phyloP scores from a whole-genome alignment of 2,888 invertebrate genomes.

The Loripinus fragilis region DNA sequence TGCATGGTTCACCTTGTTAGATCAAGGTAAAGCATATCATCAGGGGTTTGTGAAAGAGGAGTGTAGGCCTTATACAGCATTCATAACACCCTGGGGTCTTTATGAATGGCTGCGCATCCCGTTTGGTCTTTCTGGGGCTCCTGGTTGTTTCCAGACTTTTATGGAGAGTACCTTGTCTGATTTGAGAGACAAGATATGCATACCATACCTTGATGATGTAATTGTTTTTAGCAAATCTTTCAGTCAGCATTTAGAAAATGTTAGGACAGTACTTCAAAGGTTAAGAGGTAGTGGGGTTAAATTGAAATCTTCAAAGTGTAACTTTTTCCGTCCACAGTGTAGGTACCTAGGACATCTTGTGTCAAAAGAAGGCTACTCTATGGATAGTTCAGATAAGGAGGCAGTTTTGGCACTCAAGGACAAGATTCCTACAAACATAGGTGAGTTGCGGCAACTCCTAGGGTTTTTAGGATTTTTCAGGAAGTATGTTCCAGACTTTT shows the following conservation, averaged over 20 bases:
- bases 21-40: slow-evolving; percentile 51
- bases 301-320: slow-evolving; percentile 45
- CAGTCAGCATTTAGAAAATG: slow-evolving; percentile 27
- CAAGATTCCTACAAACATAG: slow-evolving; percentile 23
- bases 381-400: slow-evolving; percentile 30
- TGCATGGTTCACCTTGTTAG: slow-evolving; percentile 35
- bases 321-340: slow-evolving; percentile 29
- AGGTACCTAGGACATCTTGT: slow-evolving; percentile 43
- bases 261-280: slow-evolving; percentile 30
- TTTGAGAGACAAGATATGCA: slow-evolving; percentile 34
- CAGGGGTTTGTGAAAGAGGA: slow-evolving; percentile 37
- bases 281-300: slow-evolving; percentile 37
- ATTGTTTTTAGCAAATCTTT: slow-evolving; percentile 27
- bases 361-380: slow-evolving; percentile 30
- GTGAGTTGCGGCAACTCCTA: slow-evolving; percentile 32
- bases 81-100: slow-evolving; percentile 48
- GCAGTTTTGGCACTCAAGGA: slow-evolving; percentile 31
- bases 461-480: slow-evolving; percentile 35
- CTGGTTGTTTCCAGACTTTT: slow-evolving; percentile 31
- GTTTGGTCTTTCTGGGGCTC: too few species aligned
- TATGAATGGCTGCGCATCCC: slow-evolving; percentile 40
- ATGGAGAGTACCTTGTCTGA: slow-evolving; percentile 35
- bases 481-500: slow-evolving; percentile 35
- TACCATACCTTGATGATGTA: slow-evolving; percentile 45
- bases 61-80: slow-evolving; percentile 24